phyloP scores from a whole-genome alignment of 2,113 vertebrate genomes.

The Gyps fulvus region DNA sequence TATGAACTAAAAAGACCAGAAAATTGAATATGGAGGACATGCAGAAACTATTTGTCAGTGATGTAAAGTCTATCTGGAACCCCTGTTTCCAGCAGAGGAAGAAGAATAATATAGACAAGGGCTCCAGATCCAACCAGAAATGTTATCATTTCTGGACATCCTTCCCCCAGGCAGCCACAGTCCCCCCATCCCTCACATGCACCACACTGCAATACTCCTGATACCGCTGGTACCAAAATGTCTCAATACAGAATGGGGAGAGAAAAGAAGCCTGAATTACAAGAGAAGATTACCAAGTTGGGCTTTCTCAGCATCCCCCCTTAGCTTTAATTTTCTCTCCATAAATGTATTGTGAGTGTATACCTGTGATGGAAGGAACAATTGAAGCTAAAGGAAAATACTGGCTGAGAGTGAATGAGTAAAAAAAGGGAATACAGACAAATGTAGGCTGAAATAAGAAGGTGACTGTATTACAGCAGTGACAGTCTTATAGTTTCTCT shows the following conservation, averaged over 20 bases:
- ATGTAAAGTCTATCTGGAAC: not conserved
- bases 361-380: not conserved
- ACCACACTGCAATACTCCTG: not conserved
- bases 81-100: not conserved
- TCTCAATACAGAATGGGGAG: not conserved
- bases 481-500: not conserved
- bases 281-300: not conserved
- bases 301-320: not conserved
- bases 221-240: not conserved
- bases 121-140: not conserved
- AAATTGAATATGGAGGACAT: not conserved
- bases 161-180: not conserved
- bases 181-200: fast-evolving
- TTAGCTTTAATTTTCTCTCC: not conserved
- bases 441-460: not conserved
- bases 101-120: not conserved
- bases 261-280: not conserved
- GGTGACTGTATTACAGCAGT: not conserved
- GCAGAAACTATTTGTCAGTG: not conserved
- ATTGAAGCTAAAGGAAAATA: not conserved
- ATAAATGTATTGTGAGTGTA: not conserved
- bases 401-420: not conserved
- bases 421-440: not conserved
- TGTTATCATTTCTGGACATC: not conserved
- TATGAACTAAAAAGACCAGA: not conserved